These are phyloP conservation scores for Petaurus breviceps DNA, from an alignment of 2,113 vertebrate species.

Conservation along the genomic window DNA sequence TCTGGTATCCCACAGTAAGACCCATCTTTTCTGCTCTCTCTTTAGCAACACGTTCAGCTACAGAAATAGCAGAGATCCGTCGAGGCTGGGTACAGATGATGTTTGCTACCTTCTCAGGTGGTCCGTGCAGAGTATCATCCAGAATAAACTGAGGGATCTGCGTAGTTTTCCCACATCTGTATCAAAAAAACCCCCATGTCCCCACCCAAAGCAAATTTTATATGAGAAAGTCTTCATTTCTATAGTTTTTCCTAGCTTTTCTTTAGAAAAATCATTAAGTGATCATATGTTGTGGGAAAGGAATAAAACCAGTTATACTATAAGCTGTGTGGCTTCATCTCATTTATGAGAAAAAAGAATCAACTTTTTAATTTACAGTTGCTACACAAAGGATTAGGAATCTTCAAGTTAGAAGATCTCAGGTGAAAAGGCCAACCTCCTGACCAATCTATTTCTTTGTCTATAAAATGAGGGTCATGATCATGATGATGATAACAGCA, in stretches of 20 bases:
- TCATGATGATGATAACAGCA: not conserved
- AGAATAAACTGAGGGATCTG: constrained; percentile 99
- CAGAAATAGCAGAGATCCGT: constrained; percentile 96
- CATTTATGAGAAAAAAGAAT: not conserved
- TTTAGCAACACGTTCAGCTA: constrained; percentile 95
- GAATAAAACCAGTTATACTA: constrained; percentile 32
- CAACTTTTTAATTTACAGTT: not conserved
- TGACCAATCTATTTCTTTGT: constrained; percentile 10
- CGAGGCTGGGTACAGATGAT: constrained; percentile 98
- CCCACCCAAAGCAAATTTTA: constrained; percentile 55
- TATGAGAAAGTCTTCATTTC: constrained; percentile 62
- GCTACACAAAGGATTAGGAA: constrained; percentile 4
- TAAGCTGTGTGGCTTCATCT: not conserved
- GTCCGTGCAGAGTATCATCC: constrained; percentile 89
- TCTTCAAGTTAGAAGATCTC: not conserved
- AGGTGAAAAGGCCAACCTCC: not conserved
- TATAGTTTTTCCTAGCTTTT: not conserved
- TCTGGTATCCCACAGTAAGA: constrained; percentile 96
- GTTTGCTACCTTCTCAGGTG: constrained; percentile 88
- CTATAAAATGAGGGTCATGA: constrained; percentile 22
- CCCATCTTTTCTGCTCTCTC: constrained; percentile 93
- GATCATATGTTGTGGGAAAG: constrained; percentile 17
- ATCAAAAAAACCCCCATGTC: constrained; percentile 39
- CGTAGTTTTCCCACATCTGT: constrained; percentile 98
- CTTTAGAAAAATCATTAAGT: constrained; percentile 51